These are phyloP conservation scores for Gobionotothen gibberifrons DNA, from an alignment of 2,797 vertebrate genomes.

Conservation along the genomic window DNA sequence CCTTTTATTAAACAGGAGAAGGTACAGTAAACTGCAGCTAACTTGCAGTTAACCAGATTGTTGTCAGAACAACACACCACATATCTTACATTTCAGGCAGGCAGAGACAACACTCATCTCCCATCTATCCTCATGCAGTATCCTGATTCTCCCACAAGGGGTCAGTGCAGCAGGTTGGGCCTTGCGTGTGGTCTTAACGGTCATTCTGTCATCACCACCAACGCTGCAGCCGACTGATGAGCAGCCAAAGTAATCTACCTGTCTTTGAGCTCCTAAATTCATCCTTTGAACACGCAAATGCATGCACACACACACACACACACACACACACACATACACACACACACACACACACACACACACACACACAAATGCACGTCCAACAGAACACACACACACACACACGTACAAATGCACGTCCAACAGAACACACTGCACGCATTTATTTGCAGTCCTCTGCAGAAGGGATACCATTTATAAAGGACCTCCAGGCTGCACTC, in stretches of 20 bases:
- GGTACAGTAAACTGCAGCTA: neutral
- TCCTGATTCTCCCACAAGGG: constrained; percentile 59
- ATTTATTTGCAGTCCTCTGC: constrained; percentile 72
- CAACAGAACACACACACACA: constrained; percentile 55
- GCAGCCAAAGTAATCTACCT: constrained; percentile 79
- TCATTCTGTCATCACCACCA: constrained; percentile 62
- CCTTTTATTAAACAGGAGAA: neutral
- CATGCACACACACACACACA: constrained; percentile 36
- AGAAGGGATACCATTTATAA: constrained; percentile 78
- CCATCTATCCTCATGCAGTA: constrained; percentile 31
- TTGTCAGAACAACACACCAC: constrained; percentile 1
- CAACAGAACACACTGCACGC: constrained; percentile 64
- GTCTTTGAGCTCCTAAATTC: constrained; percentile 59
- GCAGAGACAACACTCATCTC: neutral
- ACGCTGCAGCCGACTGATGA: constrained; percentile 62
- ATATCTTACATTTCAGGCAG: neutral
- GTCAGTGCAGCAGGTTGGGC: constrained; percentile 66
- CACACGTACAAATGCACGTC: neutral
- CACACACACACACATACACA: neutral
- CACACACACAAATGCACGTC: neutral
- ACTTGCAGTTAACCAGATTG: neutral
- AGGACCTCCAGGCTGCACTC: constrained; percentile 69
- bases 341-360: no score
- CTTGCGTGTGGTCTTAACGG: constrained; percentile 64
- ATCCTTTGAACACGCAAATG: constrained; percentile 46